Evolutionary conservation across 2,797 vertebrate species (phyloP).

Genomic region (Typhlichthys eigenmanni): DNA sequence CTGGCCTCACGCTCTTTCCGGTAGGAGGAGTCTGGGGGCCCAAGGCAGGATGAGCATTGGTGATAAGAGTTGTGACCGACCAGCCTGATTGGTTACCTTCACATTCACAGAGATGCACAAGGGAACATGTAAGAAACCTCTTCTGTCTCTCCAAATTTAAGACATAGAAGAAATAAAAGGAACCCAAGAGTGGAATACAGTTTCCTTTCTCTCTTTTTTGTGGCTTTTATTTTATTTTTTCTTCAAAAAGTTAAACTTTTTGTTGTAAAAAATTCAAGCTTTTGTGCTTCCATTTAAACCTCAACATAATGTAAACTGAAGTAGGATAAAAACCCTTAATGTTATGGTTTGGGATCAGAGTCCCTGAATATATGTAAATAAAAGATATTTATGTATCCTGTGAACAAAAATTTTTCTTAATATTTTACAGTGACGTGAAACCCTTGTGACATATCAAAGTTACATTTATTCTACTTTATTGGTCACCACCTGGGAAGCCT

Average conservation of each 20-base stretch:
- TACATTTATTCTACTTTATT: slow-evolving; percentile 82
- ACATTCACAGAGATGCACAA: slow-evolving; percentile 83
- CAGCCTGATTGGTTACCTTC: slow-evolving; percentile 77
- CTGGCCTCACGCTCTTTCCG: slow-evolving; percentile 75
- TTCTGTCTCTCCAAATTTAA: slow-evolving; percentile 51
- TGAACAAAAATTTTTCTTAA: slow-evolving; percentile 60
- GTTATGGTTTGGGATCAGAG: slow-evolving; percentile 72
- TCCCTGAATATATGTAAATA: slow-evolving; percentile 75
- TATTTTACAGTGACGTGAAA: slow-evolving; percentile 71
- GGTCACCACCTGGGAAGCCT: slow-evolving; percentile 82
- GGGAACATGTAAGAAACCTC: slow-evolving; percentile 64
- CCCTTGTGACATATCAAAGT: slow-evolving; percentile 82
- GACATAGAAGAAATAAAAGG: slow-evolving; percentile 76
- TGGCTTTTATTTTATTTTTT: slow-evolving; percentile 66
- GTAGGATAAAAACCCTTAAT: slow-evolving; percentile 82
- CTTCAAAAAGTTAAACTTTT: slow-evolving; percentile 85
- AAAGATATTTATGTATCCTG: slow-evolving; percentile 76
- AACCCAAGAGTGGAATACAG: slow-evolving; percentile 77
- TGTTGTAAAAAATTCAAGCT: slow-evolving; percentile 88
- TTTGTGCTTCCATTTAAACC: slow-evolving; percentile 91
- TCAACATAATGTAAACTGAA: slow-evolving; percentile 87
- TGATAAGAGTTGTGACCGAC: slow-evolving; percentile 74
- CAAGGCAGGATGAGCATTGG: slow-evolving; percentile 79
- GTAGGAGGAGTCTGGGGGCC: slow-evolving; percentile 81
- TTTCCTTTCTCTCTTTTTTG: slow-evolving; percentile 65